Evolutionary conservation across 2,888 invertebrate genomes (phyloP).

Genomic region (Dione juno): DNA sequence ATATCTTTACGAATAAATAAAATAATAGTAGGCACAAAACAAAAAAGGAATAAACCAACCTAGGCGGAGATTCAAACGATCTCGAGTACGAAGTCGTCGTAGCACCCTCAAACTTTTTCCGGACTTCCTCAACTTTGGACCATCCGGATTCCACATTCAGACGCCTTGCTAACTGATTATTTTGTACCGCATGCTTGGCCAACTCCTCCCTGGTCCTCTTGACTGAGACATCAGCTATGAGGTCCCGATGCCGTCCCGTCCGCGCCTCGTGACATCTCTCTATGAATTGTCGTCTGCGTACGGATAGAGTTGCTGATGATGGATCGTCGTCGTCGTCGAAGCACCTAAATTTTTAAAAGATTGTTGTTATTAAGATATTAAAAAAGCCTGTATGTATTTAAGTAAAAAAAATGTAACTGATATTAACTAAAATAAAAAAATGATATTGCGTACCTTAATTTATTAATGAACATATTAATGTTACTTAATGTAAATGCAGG

Average conservation of each 20-base stretch:
- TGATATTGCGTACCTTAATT: too few relatives aligned
- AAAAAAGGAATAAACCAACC: conserved; percentile 54
- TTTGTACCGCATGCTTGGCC: conserved; percentile 75
- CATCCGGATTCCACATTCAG: conserved; percentile 78
- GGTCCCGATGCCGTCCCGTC: conserved; percentile 62
- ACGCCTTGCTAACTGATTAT: conserved; percentile 68
- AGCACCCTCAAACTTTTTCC: conserved; percentile 77
- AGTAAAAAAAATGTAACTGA: not conserved
- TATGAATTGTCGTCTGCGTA: conserved; percentile 75
- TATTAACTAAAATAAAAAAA: too few relatives aligned
- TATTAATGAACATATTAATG: too few relatives aligned
- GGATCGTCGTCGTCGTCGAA: conserved; percentile 69
- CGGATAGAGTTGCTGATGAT: conserved; percentile 63
- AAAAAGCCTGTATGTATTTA: not conserved
- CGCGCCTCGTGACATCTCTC: conserved; percentile 78
- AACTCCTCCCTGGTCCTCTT: conserved; percentile 74
- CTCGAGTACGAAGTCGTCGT: conserved; percentile 68
- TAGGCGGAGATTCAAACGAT: conserved; percentile 77
- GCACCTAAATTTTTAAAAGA: conserved; percentile 56
- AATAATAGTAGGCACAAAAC: not conserved
- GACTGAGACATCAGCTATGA: conserved; percentile 73
- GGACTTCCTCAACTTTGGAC: conserved; percentile 79
- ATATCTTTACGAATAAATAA: too few relatives aligned
- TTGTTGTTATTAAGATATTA: too few relatives aligned
- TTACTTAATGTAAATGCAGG: too few relatives aligned